Base-by-base conservation (phyloP, 2,888 invertebrate species). In the Phortica magna region DNA sequence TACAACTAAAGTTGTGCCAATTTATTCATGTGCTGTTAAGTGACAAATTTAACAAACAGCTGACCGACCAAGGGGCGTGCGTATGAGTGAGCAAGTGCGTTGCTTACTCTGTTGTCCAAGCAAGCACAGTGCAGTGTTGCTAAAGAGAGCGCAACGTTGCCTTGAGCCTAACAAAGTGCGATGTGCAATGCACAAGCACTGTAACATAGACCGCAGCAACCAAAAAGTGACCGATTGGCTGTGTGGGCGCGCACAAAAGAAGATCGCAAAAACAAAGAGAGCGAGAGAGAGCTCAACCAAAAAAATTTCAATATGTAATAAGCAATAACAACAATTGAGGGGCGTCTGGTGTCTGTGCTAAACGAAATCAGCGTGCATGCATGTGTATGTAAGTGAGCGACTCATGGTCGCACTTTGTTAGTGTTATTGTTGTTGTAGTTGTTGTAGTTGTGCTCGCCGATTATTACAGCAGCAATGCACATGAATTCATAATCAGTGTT, bases 1-100 rank as follows among this genome's bases (percentile, higher is more conserved):
- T 64, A 64, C 64, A 64, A 31, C 31, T 39, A 64, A 64, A 64
- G 64, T 64, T 64, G 64, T 64, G 64, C 64, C 64, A 64, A 64
- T 64, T 64, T 64, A 64, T 64, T 64, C 64, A 64, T 64, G 64
- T 12, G 31, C 64, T 64, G 31, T 64, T 64, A 64, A 64, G 39
- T 64, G 64, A 64, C 64, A 64, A 31, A 64, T 64, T 64, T 31
- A 22, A 14, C 64, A 64, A 12, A 19, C 59, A 59, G 59, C 48
- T 48, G 17, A 12, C 5, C 12, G 17, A 12, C 5, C 12, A 53
- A 53, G 59, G 22, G 59, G 22, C 19, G 59, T 59, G 22, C 19
- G 22, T n/a, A n/a, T n/a, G n/a, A n/a, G n/a, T n/a, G n/a, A n/a
- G n/a, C n/a, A n/a, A n/a, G n/a, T n/a, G n/a, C n/a, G n/a, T n/a